Evolutionary conservation across 2,797 vertebrate species (phyloP).

Genomic region (Leptodactylus fallax): DNA sequence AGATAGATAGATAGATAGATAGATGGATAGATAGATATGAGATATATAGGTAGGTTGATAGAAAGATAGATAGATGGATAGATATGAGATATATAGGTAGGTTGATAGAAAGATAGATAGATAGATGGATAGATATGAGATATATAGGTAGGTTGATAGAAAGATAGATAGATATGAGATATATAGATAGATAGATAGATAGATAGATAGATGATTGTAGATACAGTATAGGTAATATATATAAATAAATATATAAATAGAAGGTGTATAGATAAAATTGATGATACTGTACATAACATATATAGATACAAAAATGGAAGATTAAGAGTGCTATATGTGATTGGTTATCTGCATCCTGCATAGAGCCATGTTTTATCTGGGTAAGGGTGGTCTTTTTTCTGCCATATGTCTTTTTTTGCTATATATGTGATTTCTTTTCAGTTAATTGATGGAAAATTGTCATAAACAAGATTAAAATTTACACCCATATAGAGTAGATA

Average conservation of each 20-base stretch:
- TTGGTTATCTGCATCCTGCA: too few species aligned
- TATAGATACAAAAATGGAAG: too few species aligned
- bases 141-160: too few species aligned
- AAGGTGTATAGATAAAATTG: neutral
- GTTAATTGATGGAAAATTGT: too few species aligned
- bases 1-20: constrained; percentile 10
- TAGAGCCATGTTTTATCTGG: too few species aligned
- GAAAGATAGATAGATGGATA: neutral
- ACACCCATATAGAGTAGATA: too few species aligned
- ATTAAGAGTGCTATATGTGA: too few species aligned
- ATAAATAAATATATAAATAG: neutral
- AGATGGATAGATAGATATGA: neutral
- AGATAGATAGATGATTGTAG: neutral
- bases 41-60: neutral
- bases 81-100: neutral
- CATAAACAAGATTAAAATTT: too few species aligned
- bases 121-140: constrained; percentile 23
- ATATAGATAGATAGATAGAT: constrained; percentile 1
- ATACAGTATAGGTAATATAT: neutral
- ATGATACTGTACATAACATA: too few species aligned
- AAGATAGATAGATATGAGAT: neutral
- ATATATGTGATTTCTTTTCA: too few species aligned
- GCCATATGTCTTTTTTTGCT: too few species aligned
- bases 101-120: constrained; percentile 11
- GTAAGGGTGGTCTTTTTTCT: too few species aligned